A percentile compares a stretch with the other conserved stretches of the same genome.
Evolutionary conservation across 1,140 invertebrate species (phyloP).

Genomic region (Drosophila tristis): DNA sequence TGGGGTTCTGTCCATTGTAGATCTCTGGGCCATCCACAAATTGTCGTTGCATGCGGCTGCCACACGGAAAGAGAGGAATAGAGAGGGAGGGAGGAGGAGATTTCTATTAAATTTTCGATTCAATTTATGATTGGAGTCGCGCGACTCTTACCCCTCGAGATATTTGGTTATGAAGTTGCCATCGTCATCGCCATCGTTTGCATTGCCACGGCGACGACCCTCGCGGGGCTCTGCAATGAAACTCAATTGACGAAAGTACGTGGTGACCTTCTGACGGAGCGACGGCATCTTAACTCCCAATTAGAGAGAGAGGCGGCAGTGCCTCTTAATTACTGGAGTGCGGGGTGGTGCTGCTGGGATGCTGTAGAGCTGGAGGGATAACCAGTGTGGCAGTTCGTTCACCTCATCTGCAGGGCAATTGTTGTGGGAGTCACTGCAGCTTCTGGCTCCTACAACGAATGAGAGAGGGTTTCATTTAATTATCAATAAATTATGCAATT

Average conservation of each 20-base stretch:
- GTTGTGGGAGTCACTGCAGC: conserved; percentile 47
- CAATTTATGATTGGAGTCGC: too few species aligned
- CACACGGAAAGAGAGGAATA: background rate
- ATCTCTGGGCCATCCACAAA: conserved; percentile 85
- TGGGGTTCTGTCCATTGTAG: conserved; percentile 88
- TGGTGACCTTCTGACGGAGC: conserved; percentile 89
- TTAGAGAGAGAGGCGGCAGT: conserved; percentile 27
- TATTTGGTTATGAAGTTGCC: conserved; percentile 90
- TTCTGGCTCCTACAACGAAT: conserved; percentile 19
- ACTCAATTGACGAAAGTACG: conserved; percentile 90
- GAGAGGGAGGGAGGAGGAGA: background rate
- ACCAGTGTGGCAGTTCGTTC: conserved; percentile 59
- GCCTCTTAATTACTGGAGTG: conserved; percentile 48
- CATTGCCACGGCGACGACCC: conserved; percentile 66
- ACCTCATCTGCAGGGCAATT: conserved; percentile 65
- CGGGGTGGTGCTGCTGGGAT: conserved; percentile 25
- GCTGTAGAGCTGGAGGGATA: conserved; percentile 2
- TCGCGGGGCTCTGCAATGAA: conserved; percentile 87
- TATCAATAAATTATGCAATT: conserved; percentile 81
- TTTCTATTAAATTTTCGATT: conserved; percentile 6
- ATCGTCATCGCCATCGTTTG: conserved; percentile 85
- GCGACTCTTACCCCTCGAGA: conserved; percentile 87
- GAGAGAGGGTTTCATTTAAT: conserved; percentile 60
- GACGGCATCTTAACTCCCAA: conserved; percentile 87
- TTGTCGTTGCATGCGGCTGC: conserved; percentile 72